Conservation (phyloP, 2,113 vertebrate species). For the Xyliphius kryptos region DNA sequence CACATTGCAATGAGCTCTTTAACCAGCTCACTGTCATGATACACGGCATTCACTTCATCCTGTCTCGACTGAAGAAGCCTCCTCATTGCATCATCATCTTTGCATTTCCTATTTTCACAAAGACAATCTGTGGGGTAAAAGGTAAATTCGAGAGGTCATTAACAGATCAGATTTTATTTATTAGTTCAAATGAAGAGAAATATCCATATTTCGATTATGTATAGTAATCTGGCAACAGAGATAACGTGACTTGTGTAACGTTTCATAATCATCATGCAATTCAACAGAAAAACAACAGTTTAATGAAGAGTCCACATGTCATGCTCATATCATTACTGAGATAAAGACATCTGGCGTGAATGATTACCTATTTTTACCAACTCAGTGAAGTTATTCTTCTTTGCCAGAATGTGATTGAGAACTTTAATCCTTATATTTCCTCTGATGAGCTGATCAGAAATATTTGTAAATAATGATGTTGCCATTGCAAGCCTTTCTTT, state of each 20-base stretch:
- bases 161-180: no score
- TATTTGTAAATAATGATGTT: conserved; percentile 54
- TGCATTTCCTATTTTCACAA: conserved; percentile 45
- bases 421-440: conserved; percentile 62
- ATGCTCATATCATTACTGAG: no score
- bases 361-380: conserved; percentile 74
- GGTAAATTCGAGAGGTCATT: neutral
- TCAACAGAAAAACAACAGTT: no score
- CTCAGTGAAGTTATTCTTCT: conserved; percentile 49
- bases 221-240: no score
- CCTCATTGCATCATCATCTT: conserved; percentile 47
- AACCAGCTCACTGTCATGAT: conserved; percentile 57
- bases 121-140: conserved; percentile 55
- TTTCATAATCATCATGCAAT: no score
- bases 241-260: no score
- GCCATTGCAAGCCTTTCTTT: conserved; percentile 57
- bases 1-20: conserved; percentile 71
- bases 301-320: no score
- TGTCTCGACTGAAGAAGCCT: conserved; percentile 59
- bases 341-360: no score
- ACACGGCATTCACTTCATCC: conserved; percentile 57
- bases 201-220: no score
- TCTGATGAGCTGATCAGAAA: conserved; percentile 36
- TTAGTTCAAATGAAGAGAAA: no score
- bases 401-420: conserved; percentile 61